A percentile compares a stretch with the other conserved stretches of the same genome.
Conservation (phyloP, 2,888 invertebrate species). For the Endotricha flammealis region DNA sequence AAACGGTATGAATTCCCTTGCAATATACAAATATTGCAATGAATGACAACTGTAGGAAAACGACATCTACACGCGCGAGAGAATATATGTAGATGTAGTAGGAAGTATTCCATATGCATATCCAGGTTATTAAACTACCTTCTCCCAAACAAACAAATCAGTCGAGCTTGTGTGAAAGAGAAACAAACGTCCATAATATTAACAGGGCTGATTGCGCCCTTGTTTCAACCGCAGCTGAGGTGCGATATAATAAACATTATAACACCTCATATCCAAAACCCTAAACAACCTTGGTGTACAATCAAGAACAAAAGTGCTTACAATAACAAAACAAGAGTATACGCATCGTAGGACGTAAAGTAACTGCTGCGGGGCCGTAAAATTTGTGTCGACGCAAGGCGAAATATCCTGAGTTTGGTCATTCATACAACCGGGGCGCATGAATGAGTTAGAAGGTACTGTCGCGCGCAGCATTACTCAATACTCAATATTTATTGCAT, state of each 20-base stretch:
- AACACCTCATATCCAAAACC: slow-evolving; percentile 2
- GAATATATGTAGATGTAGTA: too few relatives aligned
- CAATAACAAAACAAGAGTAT: slow-evolving; percentile 1
- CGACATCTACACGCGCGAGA: too few relatives aligned
- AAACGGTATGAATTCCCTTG: too few relatives aligned
- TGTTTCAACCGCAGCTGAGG: neutral
- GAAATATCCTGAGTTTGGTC: slow-evolving; percentile 9
- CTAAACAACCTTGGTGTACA: slow-evolving; percentile 3
- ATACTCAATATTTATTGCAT: too few relatives aligned
- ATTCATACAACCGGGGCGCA: slow-evolving; percentile 15
- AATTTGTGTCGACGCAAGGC: slow-evolving; percentile 1
- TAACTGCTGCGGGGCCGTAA: slow-evolving; percentile 8
- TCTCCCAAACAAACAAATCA: too few relatives aligned
- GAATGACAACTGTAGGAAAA: too few relatives aligned
- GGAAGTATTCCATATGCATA: too few relatives aligned
- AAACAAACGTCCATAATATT: too few relatives aligned
- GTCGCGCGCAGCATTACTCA: slow-evolving; percentile 8
- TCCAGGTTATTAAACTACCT: too few relatives aligned
- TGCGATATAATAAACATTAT: slow-evolving; percentile 2
- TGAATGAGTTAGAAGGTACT: slow-evolving; percentile 11
- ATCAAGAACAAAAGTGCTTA: slow-evolving; percentile 9
- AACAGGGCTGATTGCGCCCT: neutral
- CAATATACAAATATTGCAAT: too few relatives aligned
- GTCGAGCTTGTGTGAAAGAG: too few relatives aligned
- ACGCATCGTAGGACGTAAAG: neutral